These are phyloP conservation scores for Rhingia campestris DNA, from an alignment of 2,888 invertebrate genomes.

Conservation along the genomic window DNA sequence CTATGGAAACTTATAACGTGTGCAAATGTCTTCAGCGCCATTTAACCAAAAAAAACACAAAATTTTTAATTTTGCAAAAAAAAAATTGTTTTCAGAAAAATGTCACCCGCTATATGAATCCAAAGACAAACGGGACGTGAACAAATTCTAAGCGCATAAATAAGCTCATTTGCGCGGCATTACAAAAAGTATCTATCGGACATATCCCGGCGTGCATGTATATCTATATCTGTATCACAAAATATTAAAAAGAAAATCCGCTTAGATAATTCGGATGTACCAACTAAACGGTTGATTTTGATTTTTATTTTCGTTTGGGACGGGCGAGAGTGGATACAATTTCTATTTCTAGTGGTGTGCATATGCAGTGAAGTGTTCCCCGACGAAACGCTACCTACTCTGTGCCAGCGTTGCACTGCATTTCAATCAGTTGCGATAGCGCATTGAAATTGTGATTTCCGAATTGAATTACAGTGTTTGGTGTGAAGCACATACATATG, in stretches of 20 bases:
- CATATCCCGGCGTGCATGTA: neutral
- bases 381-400: conserved; percentile 20
- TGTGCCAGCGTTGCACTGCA: conserved; percentile 13
- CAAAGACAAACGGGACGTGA: conserved; percentile 7
- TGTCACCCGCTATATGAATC: conserved; percentile 10
- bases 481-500: neutral
- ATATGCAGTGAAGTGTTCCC: conserved; percentile 34
- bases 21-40: conserved; percentile 14
- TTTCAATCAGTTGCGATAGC: conserved; percentile 55
- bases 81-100: neutral
- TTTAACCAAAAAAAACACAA: neutral
- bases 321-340: conserved; percentile 59
- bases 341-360: conserved; percentile 50
- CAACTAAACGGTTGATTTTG: conserved; percentile 11
- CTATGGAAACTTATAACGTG: conserved; percentile 16
- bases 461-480: conserved; percentile 62
- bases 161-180: neutral
- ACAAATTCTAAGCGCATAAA: conserved; percentile 2
- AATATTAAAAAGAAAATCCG: conserved; percentile 12
- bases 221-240: conserved; percentile 2
- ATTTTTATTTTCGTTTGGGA: conserved; percentile 48
- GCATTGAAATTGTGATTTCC: conserved; percentile 66
- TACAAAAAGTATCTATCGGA: neutral
- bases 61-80: neutral
- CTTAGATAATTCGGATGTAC: conserved; percentile 33